Evolutionary conservation across 2,797 vertebrate genomes (phyloP), one percentile per base, ranked within the genome.

Genomic region (Chaetodon trifasciatus): DNA sequence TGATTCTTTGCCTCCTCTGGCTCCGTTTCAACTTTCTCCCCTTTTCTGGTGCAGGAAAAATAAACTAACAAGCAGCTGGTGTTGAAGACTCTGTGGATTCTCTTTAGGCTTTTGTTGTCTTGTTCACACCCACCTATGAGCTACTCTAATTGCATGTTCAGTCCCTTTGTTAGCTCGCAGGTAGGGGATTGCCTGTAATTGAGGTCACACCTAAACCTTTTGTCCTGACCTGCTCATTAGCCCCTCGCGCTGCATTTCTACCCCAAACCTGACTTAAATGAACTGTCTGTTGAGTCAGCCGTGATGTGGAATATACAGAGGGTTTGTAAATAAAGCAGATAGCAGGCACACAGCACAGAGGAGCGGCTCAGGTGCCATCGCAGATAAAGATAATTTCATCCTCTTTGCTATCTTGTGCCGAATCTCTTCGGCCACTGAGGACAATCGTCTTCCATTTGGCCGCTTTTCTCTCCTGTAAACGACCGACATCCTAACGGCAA

Each of bases 11-110:
- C 24, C 68, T 75, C 52, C 58, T 58, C n/a, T 4, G 15, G 0
- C 23, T 68, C 57, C 2, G 7, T 49, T 55, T 61, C 0, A 62
- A 64, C 77, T 69, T 76, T 86, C 75, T 77, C 74, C 55, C 42
- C 49, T 28, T 32, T 72, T 81, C 46, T 3, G 80, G n/a, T 19
- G 68, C 70, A 70, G 71, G 82, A 88, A 94, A 94, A 90, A 90
- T 88, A 94, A 95, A 95, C 94, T 89, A 94, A 96, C 95, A 91
- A 93, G 93, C 70, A 12, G 12, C 68, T 93, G 90, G 94, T 91
- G 94, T 94, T 23, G 84, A 88, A 52, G 69, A 32, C 71, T 79
- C 73, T 90, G 90, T 70, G 78, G 91, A 92, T 94, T 93, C 84
- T 86, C 91, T 86, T 68, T 42, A 66, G 81, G 88, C 92, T 92